Conservation (phyloP, 2,797 vertebrate genomes). For the Tapera naevia region DNA sequence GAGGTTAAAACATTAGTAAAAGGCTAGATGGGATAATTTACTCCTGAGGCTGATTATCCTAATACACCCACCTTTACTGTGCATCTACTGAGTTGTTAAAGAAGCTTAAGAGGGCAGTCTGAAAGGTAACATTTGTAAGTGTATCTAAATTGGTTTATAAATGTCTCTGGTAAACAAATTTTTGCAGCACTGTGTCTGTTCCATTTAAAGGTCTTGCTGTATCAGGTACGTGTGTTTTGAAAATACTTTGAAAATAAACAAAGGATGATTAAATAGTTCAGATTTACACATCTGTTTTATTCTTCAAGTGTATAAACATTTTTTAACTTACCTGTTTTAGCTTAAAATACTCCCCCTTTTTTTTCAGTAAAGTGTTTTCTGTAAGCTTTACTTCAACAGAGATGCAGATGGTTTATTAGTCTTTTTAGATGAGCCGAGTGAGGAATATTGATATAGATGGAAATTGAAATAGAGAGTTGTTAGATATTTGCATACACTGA, state of each 20-base stretch:
- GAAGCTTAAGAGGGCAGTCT: constrained; percentile 48
- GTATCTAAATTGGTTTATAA: constrained; percentile 67
- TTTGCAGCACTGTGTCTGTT: neutral
- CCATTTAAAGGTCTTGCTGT: neutral
- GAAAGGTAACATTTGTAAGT: constrained; percentile 66
- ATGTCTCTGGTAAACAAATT: constrained; percentile 31
- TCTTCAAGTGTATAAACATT: neutral
- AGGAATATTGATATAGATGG: neutral
- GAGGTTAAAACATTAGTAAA: constrained; percentile 25
- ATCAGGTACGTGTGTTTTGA: neutral
- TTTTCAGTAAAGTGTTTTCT: neutral
- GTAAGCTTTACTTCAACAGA: neutral
- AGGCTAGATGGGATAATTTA: constrained; percentile 30
- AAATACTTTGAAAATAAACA: neutral
- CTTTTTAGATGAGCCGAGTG: neutral
- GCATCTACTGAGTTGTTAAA: constrained; percentile 62
- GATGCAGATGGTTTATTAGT: neutral
- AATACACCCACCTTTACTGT: constrained; percentile 51
- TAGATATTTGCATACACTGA: neutral
- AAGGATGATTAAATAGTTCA: neutral
- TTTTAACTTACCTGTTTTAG: neutral
- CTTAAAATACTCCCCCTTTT: neutral
- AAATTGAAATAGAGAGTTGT: neutral
- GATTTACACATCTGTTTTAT: neutral
- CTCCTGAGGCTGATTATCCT: constrained; percentile 49